Evolutionary conservation across 2,113 vertebrate genomes (phyloP).

Genomic region (Austrofundulus limnaeus): DNA sequence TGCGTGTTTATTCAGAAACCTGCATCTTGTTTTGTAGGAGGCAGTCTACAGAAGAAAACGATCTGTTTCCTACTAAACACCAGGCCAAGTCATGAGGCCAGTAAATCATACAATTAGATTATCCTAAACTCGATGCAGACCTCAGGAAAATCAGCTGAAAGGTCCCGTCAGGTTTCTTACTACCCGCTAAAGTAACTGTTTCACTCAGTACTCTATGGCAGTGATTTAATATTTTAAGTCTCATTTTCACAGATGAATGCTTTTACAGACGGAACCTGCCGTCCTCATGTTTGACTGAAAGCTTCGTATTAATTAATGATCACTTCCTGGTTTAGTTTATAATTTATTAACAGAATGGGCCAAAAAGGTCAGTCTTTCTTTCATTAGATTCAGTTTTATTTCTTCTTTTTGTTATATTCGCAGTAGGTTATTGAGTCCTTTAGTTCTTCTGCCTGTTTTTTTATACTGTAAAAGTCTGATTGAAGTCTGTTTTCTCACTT

Average conservation of each 20-base stretch:
- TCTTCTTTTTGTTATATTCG: background rate
- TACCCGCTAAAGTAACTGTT: conserved; percentile 27
- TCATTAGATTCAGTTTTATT: background rate
- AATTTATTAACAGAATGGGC: background rate
- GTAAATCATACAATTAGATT: conserved; percentile 59
- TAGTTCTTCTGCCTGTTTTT: no score
- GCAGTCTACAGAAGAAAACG: conserved; percentile 40
- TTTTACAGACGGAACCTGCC: background rate
- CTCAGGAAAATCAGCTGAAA: conserved; percentile 43
- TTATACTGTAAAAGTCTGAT: no score
- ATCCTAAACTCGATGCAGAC: conserved; percentile 40
- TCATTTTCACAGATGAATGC: background rate
- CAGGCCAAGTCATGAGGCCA: conserved; percentile 47
- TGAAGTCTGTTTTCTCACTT: background rate
- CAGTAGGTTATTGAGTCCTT: background rate
- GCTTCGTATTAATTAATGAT: background rate
- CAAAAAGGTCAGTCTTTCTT: background rate
- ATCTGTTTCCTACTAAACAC: conserved; percentile 25
- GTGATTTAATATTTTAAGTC: background rate
- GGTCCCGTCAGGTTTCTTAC: conserved; percentile 19
- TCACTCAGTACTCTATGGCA: background rate
- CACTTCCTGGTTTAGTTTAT: background rate
- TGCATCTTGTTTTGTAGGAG: conserved; percentile 18
- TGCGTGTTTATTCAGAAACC: background rate
- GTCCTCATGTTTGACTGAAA: background rate